Base-by-base conservation (phyloP, 2,888 invertebrate genomes). In the Tribolium freemani region DNA sequence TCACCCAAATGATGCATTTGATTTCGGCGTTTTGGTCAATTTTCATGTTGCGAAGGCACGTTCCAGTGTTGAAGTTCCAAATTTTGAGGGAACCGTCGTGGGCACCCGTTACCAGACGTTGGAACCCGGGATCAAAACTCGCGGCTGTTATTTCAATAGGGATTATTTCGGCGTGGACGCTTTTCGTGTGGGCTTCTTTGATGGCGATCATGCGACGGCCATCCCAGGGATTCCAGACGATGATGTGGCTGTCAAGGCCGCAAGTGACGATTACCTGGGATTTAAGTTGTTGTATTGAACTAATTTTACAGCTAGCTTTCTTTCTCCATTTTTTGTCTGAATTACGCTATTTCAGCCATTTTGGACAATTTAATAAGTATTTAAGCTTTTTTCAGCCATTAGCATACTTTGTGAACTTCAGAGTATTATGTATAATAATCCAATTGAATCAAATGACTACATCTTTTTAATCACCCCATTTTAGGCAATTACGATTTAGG, bases 11-110 rank as follows among this genome's bases (percentile, higher is more conserved):
- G 0, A 91, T 83, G 5, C 88, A 87, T 1, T 90, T 89, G 54
- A 91, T 86, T 77, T 88, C 88, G 71, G 87, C 88, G 74, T 78
- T 79, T n/a, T 72, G 76, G 5, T 78, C 79, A 21, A 83, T 76
- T 48, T 76, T 85, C 91, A 95, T 91, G 66, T 90, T 90, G 74
- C 93, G 87, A 73, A 94, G 83, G 79, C 94, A 94, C 5, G 90
- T 89, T 0, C 94, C 94, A 20, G 93, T 93, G 82, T 94, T 94
- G 82, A 95, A 95, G 85, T 95, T 94, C 96, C 96, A 96, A 31
- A 95, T 89, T 88, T 93, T 93, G 5, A 96, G 87, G 0, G 92
- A 90, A 8, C 96, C 96, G 84, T 94, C 92, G 60, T 92, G 89
- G 0, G 94, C 95, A 0, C 94, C 95, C 0, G 95, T 95, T 69